Percentiles rank a stretch among this genome's conserved stretches.
phyloP scores from a whole-genome alignment of 2,888 invertebrate species.

The Nezara viridula region DNA sequence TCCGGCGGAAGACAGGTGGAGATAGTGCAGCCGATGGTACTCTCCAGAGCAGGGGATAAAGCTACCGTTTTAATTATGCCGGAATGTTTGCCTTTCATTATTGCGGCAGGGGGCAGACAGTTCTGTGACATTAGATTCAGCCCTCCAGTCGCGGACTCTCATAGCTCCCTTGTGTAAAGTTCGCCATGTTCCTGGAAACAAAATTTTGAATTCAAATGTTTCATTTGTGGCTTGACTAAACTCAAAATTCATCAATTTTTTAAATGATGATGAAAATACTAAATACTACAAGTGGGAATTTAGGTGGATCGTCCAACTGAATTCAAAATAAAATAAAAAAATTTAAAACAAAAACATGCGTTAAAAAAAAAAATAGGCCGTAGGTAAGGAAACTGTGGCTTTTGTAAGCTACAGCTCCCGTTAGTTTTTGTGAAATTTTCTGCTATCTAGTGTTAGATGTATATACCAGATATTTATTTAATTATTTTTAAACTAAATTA shows the following conservation, averaged over 20 bases:
- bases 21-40: background rate
- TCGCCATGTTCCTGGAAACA: background rate
- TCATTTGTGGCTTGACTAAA: background rate
- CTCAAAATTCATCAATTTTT: background rate
- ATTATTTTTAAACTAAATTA: too few species aligned
- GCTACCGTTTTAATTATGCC: slow-evolving; percentile 37
- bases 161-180: background rate
- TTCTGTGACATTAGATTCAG: background rate
- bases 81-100: slow-evolving; percentile 45
- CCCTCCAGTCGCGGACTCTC: background rate
- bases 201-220: background rate
- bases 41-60: background rate
- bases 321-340: too few species aligned
- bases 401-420: too few species aligned
- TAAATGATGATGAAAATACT: background rate
- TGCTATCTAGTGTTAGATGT: too few species aligned
- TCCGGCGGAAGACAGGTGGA: background rate
- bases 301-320: too few species aligned
- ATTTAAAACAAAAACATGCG: too few species aligned
- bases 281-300: background rate
- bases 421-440: too few species aligned
- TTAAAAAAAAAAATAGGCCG: too few species aligned
- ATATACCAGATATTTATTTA: too few species aligned
- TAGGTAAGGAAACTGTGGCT: too few species aligned
- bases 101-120: background rate